A percentile compares a stretch with the other conserved stretches of the same genome.
These are phyloP conservation scores for Tachyglossus aculeatus DNA, from an alignment of 2,797 vertebrate genomes.

Conservation along the genomic window DNA sequence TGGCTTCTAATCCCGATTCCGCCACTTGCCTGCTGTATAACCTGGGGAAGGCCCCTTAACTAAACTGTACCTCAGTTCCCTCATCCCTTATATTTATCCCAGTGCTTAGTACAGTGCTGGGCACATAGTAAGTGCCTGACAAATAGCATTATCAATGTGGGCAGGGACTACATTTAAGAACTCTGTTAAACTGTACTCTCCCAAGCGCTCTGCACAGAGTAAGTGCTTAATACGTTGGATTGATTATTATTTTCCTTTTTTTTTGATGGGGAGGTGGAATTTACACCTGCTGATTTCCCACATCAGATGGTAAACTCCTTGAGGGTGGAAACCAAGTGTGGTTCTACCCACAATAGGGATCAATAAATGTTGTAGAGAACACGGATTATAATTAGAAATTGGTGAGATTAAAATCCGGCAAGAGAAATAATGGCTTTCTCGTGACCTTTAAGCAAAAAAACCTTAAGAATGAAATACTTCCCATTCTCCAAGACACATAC, in stretches of 20 bases:
- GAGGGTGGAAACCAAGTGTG: too few relatives aligned
- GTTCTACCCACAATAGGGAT: too few relatives aligned
- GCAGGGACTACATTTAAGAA: neutral
- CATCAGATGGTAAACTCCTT: too few relatives aligned
- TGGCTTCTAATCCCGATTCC: too few relatives aligned
- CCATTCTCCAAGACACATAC: neutral
- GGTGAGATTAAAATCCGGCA: slow-evolving; percentile 7
- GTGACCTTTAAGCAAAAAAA: slow-evolving; percentile 33
- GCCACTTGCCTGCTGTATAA: neutral
- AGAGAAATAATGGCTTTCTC: slow-evolving; percentile 23
- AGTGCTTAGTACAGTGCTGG: neutral
- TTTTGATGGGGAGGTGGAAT: too few relatives aligned
- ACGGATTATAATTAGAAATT: slow-evolving; percentile 21
- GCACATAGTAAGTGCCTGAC: neutral
- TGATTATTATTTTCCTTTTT: too few relatives aligned
- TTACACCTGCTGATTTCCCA: too few relatives aligned
- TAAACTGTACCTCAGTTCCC: neutral
- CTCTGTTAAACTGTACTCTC: too few relatives aligned
- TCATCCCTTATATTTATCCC: neutral
- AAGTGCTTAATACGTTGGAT: too few relatives aligned
- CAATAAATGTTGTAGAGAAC: too few relatives aligned
- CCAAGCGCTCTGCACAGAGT: too few relatives aligned
- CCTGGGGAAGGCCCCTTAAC: neutral
- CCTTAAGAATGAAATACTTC: slow-evolving; percentile 1
- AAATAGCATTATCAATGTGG: neutral